These are phyloP conservation scores for Oostethus manadensis DNA, from an alignment of 2,113 vertebrate species.

Conservation along the genomic window DNA sequence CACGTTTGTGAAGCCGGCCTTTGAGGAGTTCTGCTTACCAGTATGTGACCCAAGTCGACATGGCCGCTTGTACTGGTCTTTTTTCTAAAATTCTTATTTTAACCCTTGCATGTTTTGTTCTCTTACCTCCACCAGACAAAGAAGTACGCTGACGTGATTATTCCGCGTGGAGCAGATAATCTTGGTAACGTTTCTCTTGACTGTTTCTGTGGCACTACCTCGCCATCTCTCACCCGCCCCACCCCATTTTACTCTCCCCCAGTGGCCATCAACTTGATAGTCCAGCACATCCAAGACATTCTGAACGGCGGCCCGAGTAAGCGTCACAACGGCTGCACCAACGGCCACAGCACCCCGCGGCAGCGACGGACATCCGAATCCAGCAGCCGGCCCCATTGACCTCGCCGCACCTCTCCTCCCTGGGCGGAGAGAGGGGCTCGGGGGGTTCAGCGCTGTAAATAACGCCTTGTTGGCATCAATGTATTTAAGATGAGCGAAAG, in stretches of 20 bases:
- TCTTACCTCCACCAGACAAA: constrained; percentile 82
- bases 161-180: constrained; percentile 93
- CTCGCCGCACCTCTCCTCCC: constrained; percentile 47
- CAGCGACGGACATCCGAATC: constrained; percentile 86
- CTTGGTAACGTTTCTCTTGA: constrained; percentile 74
- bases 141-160: constrained; percentile 97
- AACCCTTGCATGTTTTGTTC: not conserved
- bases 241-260: not conserved
- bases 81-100: not conserved
- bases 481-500: constrained; percentile 52
- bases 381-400: constrained; percentile 93
- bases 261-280: constrained; percentile 98
- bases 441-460: constrained; percentile 55
- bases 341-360: constrained; percentile 77
- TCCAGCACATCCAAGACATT: constrained; percentile 98
- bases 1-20: constrained; percentile 95
- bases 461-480: constrained; percentile 51
- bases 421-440: constrained; percentile 45
- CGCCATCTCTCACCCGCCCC: constrained; percentile 3
- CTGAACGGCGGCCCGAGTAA: constrained; percentile 88
- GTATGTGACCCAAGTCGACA: constrained; percentile 75
- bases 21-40: constrained; percentile 97
- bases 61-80: not conserved
- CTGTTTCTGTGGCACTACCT: not conserved
- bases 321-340: constrained; percentile 82